These are phyloP conservation scores for Parasteatoda lunata DNA, from an alignment of 2,888 invertebrate species.

Conservation along the genomic window DNA sequence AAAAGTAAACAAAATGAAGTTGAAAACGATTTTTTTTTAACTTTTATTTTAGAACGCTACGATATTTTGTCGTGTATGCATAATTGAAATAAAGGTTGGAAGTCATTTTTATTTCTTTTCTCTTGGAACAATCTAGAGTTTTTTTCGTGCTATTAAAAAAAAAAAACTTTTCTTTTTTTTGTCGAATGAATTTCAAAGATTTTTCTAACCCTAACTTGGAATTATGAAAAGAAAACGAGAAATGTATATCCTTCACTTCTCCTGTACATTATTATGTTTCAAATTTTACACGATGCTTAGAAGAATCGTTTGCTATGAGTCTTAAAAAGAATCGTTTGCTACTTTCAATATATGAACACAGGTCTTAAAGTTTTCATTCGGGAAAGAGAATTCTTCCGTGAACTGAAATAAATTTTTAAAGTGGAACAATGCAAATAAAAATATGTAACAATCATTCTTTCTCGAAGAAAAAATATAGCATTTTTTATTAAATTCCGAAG, in stretches of 20 bases:
- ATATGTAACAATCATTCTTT: background rate
- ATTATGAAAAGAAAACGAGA: background rate
- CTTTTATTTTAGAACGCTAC: background rate
- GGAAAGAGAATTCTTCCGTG: background rate
- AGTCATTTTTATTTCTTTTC: background rate
- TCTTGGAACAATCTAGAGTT: background rate
- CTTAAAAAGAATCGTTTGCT: background rate
- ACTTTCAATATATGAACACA: background rate
- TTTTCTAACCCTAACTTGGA: slow-evolving; percentile 2
- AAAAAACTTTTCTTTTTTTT: background rate
- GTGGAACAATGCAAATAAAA: background rate
- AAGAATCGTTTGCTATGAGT: background rate
- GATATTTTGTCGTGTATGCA: slow-evolving; percentile 3
- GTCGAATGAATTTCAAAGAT: background rate
- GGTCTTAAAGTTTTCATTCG: background rate
- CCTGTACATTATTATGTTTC: background rate
- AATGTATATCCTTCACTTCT: background rate
- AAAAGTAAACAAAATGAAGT: background rate
- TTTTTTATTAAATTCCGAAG: background rate
- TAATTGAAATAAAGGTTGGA: slow-evolving; percentile 2
- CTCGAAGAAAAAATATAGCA: background rate
- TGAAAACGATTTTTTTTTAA: slow-evolving; percentile 3
- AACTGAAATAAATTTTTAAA: background rate
- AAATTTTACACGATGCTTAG: background rate
- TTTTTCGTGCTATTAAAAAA: background rate